Base-by-base conservation (phyloP, 2,888 invertebrate species). In the Coenonympha glycerion region DNA sequence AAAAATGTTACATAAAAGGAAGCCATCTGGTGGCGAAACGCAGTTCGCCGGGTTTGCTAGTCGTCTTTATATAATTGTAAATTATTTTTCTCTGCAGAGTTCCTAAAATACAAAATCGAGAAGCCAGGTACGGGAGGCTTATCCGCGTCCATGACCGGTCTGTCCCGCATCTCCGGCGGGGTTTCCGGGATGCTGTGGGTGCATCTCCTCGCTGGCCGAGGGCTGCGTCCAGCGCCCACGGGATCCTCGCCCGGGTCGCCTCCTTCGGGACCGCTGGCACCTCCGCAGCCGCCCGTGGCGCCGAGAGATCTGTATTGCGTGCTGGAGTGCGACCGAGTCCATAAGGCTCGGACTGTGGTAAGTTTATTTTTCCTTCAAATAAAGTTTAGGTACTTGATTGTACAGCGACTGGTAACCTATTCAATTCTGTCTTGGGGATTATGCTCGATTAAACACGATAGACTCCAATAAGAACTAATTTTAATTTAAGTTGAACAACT, bases 261-360 rank as follows among this genome's bases (percentile, higher is more conserved):
- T 5, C 91, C 92, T 1, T 90, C 91, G 0, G 90, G 90, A 0
- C 88, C 89, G 0, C 82, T 91, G 19, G 82, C 88, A 0, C 79
- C 86, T 0, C 71, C 87, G 1, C 89, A 78, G 45, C 77, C 76
- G 1, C 79, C 81, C 0, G 79, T 80, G 0, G 76, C 85, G 0
- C 88, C 89, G 57, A 88, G 97, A 56, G 99, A 99, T 81, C 88
- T 99, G 53, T 99, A 99, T 80, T 99, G 99, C 78, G 99, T 99
- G 26, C 89, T 99, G 55, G 99, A 99, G 80, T 96, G 98, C 71
- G 98, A 98, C 82, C 91, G 97, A 52, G 95, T 97, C 40, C 98
- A 98, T 82, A 97, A 97, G 85, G 98, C 98, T 24, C 89, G 98
- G 50, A 98, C 98, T 19, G 98, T 98, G 69, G 97, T 90, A 61